Base-by-base conservation (phyloP, 2,113 vertebrate genomes). In the Serinus canaria region DNA sequence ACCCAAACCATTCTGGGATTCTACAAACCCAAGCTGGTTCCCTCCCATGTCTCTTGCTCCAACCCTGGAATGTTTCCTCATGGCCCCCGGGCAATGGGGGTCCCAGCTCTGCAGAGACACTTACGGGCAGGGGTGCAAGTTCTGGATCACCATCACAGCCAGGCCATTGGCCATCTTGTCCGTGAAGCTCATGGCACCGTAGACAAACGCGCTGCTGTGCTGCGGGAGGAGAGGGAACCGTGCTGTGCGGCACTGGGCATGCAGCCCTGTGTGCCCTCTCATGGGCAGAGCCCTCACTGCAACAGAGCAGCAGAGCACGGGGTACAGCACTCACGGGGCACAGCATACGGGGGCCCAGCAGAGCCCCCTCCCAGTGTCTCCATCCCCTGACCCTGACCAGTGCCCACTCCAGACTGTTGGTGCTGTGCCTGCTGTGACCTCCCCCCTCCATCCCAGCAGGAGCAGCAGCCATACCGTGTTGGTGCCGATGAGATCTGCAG, bases 121-220 rank as follows among this genome's bases (percentile, higher is more conserved):
- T 99, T 93, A 99, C 99, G 98, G 98, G 96, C 99, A 99, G 1
- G 99, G 99, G 50, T 99, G 98, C 50, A 99, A 92, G 30, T 96
- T 94, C 98, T 99, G 99, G 84, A 99, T 99, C 9, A 67, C 14
- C 98, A 99, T 99, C 72, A 99, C 99, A 3, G 98, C 99, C 52
- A 98, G 78, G 8, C 99, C 99, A 1, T 99, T 99, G 72, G 99
- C 99, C 62, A 99, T 94, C 95, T 99, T 99, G 77, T 99, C 99
- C 0, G 98, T 99, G 96, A 99, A 99, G 79, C 99, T 99, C 99
- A 99, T 99, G 59, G 99, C 98, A 1, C 99, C 99, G 0, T 99
- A 99, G 55, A 99, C 99, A 14, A 99, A 99, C 0, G 99, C 99
- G 2, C 98, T 97, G 7, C 99, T 99, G 98, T 98, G 98, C 99